A percentile compares a stretch with the other conserved stretches of the same genome.
Conservation (phyloP, 1,140 invertebrate genomes). For the Drosophila ercepeae region DNA sequence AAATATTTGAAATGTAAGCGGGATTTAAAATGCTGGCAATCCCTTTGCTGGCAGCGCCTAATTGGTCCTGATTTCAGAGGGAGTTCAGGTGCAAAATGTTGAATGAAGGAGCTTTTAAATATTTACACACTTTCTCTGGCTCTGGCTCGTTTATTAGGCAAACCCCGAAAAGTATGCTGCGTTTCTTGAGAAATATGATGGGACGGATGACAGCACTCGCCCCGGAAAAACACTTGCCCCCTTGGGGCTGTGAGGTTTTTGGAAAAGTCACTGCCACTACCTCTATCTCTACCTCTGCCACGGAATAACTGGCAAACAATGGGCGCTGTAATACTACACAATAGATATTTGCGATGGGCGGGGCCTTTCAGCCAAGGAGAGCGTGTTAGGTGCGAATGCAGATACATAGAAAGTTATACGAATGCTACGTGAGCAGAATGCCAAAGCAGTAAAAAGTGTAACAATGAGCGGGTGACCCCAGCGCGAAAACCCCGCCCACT, state of each 20-base stretch:
- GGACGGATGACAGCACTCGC: constrained; percentile 10
- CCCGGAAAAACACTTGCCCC: constrained; percentile 3
- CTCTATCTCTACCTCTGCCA: neutral
- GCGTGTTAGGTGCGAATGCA: constrained; percentile 19
- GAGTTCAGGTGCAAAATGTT: neutral
- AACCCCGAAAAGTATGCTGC: too few species aligned
- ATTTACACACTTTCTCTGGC: too few species aligned
- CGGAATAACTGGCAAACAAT: constrained; percentile 45
- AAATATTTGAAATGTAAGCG: neutral
- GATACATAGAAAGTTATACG: constrained; percentile 53
- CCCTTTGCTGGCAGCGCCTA: too few species aligned
- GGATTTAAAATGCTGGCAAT: neutral
- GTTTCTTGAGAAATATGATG: too few species aligned
- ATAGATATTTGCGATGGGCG: constrained; percentile 26
- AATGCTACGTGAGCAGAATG: constrained; percentile 64
- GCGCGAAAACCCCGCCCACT: neutral
- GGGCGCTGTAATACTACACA: constrained; percentile 36
- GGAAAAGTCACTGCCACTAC: neutral
- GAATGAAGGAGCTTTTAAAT: too few species aligned
- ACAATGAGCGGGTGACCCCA: constrained; percentile 39
- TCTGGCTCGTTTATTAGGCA: too few species aligned
- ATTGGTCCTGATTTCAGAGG: neutral
- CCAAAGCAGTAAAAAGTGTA: constrained; percentile 37
- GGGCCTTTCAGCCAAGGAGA: too few species aligned
- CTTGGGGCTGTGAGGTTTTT: neutral